These are phyloP conservation scores for Acrocephalus kingi DNA, from an alignment of 2,113 vertebrate species.

Conservation along the genomic window DNA sequence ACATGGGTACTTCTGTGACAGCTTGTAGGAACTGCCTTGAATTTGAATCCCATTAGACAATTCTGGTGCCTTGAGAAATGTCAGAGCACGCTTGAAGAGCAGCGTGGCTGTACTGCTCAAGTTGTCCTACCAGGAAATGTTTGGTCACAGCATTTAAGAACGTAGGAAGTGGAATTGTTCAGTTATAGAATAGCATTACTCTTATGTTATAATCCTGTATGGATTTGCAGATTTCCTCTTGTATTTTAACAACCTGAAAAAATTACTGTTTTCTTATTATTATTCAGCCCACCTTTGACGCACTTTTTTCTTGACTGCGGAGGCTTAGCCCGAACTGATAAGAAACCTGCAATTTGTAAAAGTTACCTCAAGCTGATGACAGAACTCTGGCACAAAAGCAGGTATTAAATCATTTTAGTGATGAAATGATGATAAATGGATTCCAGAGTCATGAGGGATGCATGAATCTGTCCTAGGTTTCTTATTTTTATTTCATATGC, in stretches of 20 bases:
- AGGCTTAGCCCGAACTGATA: constrained; percentile 91
- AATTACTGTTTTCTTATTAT: background rate
- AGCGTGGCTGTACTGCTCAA: background rate
- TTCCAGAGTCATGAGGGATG: background rate
- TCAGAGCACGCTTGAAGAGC: rapidly evolving
- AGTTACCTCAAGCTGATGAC: constrained; percentile 98
- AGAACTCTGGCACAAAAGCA: constrained; percentile 98
- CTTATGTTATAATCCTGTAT: background rate
- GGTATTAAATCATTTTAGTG: constrained; percentile 69
- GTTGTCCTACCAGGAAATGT: background rate
- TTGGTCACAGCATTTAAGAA: background rate
- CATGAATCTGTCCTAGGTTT: background rate
- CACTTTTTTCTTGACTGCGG: constrained; percentile 97
- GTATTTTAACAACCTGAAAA: background rate
- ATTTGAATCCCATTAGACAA: background rate
- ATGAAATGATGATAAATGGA: background rate
- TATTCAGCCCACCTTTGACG: constrained; percentile 89
- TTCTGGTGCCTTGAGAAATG: background rate
- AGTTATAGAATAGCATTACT: background rate
- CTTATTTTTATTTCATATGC: background rate
- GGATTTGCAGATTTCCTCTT: background rate
- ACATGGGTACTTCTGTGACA: background rate
- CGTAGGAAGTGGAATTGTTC: background rate
- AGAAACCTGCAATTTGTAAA: constrained; percentile 97
- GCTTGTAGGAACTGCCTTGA: background rate